Base-by-base conservation (phyloP, 2,797 vertebrate genomes). In the Crenichthys baileyi region DNA sequence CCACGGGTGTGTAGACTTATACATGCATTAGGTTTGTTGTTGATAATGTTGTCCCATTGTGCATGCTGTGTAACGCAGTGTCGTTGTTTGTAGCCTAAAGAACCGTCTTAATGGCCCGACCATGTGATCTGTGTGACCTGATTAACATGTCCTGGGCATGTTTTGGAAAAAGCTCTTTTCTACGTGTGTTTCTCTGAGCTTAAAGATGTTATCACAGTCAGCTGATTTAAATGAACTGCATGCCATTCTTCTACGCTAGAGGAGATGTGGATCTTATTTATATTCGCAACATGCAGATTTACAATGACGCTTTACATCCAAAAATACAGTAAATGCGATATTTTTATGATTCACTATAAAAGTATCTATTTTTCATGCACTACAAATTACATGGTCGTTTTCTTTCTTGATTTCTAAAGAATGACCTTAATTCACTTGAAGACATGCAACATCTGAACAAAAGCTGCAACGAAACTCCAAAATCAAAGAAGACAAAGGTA, bases 401-500 rank as follows among this genome's bases (percentile, higher is more conserved):
- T 70, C 3, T 9, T 16, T 74, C 79, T 86, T 20, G 16, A 11
- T 44, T 16, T 70, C 77, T n/a, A 46, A 87, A 95, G 93, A 79
- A 4, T 55, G 80, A 39, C 79, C 53, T 61, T 24, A 78, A 78
- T 51, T 26, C 65, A 31, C 12, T 78, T 63, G 85, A 85, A 76
- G 82, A 79, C 72, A 51, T 41, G 55, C 85, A 91, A 31, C 58
- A 36, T 46, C 68, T 20, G 15, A 85, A 72, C 36, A 86, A 84
- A 41, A 70, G 70, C 51, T 81, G 70, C 60, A 26, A 50, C 0
- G 73, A 86, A 11, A 41, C 51, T n/a, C 58, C 81, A 31, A 79
- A 79, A 24, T 77, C 71, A 8, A 90, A 90, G 80, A 94, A 91
- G 87, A 91, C 87, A 70, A 95, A 95, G 94, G 95, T 96, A 93